Evolutionary conservation across 2,888 invertebrate genomes (phyloP).

Genomic region (Andrena chrysosceles): DNA sequence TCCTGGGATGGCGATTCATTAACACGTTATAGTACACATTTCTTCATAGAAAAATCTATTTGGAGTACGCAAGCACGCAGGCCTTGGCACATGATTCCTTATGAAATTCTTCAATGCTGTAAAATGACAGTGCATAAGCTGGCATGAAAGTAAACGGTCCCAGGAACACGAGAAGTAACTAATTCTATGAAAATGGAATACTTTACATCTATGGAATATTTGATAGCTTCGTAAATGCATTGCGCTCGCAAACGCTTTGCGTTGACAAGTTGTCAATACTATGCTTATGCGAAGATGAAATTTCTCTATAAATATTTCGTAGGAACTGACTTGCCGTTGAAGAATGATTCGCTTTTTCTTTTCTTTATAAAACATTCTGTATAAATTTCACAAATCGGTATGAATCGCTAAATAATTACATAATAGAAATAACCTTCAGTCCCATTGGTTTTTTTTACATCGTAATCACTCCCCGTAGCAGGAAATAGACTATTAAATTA

Average conservation of each 20-base stretch:
- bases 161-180: slow-evolving; percentile 55
- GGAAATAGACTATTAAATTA: slow-evolving; percentile 76
- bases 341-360: slow-evolving; percentile 68
- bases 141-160: slow-evolving; percentile 31
- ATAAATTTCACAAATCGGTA: slow-evolving; percentile 77
- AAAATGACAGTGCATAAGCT: background rate
- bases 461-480: slow-evolving; percentile 69
- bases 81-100: slow-evolving; percentile 66
- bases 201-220: slow-evolving; percentile 63
- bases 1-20: slow-evolving; percentile 54
- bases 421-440: slow-evolving; percentile 79
- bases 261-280: slow-evolving; percentile 48
- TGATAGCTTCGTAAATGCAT: slow-evolving; percentile 53
- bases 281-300: slow-evolving; percentile 66
- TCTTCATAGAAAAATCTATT: slow-evolving; percentile 36
- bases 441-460: slow-evolving; percentile 71
- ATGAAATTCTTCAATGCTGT: slow-evolving; percentile 33
- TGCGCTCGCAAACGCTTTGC: slow-evolving; percentile 24
- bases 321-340: slow-evolving; percentile 76
- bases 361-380: slow-evolving; percentile 76
- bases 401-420: slow-evolving; percentile 74
- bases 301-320: slow-evolving; percentile 72
- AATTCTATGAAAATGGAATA: slow-evolving; percentile 52
- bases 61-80: slow-evolving; percentile 56
- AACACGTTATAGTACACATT: slow-evolving; percentile 30